Conservation (phyloP, 2,797 vertebrate genomes). For the Aratinga solstitialis region DNA sequence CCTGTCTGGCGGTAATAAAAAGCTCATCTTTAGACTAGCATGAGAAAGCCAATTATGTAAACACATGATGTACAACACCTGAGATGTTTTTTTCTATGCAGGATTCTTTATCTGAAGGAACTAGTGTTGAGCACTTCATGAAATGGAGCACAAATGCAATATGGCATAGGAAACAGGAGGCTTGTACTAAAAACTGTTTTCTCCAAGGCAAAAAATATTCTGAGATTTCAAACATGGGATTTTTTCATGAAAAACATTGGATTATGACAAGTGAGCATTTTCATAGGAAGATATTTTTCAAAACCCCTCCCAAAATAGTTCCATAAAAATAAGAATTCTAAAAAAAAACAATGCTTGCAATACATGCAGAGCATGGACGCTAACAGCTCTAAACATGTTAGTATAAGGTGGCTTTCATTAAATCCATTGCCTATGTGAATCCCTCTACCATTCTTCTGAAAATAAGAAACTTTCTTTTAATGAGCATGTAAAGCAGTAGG, state of each 20-base stretch:
- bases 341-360: not conserved
- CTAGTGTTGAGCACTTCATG: not conserved
- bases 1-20: not conserved
- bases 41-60: not conserved
- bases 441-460: not conserved
- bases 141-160: not conserved
- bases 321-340: not conserved
- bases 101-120: slow-evolving; percentile 24
- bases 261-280: not conserved
- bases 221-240: not conserved
- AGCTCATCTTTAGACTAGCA: not conserved
- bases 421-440: not conserved
- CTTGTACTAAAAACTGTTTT: not conserved
- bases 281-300: not conserved
- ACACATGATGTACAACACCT: not conserved
- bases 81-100: not conserved
- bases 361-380: not conserved
- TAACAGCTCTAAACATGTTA: not conserved
- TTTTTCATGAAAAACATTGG: not conserved
- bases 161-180: not conserved
- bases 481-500: not conserved
- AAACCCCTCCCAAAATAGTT: not conserved
- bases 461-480: not conserved
- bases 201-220: not conserved
- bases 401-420: not conserved